These are phyloP conservation scores for Sipha flava DNA, from an alignment of 1,140 invertebrate species.

Conservation along the genomic window DNA sequence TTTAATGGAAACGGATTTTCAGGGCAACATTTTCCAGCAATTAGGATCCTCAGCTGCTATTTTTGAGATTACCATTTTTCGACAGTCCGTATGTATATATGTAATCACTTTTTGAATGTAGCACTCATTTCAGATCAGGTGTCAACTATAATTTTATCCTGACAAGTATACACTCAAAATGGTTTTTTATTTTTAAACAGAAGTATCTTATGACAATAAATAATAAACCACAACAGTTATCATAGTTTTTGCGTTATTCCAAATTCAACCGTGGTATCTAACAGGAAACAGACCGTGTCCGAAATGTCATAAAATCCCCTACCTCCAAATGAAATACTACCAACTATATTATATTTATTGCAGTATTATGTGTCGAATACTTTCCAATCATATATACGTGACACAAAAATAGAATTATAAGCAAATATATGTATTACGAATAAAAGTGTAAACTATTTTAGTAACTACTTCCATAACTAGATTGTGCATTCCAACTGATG, in stretches of 20 bases:
- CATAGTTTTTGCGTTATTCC: not conserved
- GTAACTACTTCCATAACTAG: no score
- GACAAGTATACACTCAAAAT: no score
- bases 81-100: no score
- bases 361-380: not conserved
- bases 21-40: not conserved
- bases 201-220: no score
- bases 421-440: no score
- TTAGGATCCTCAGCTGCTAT: not conserved
- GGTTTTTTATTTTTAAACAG: no score
- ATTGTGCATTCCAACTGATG: no score
- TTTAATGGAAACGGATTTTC: slow-evolving; percentile 10
- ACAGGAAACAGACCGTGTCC: not conserved
- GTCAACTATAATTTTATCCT: no score
- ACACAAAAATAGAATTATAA: not conserved
- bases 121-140: no score
- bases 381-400: not conserved
- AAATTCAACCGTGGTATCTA: not conserved
- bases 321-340: not conserved
- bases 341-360: not conserved
- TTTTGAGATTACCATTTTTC: not conserved
- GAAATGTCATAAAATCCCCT: not conserved
- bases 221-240: not conserved
- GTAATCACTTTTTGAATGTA: no score
- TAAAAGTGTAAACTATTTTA: no score